phyloP scores from a whole-genome alignment of 2,888 invertebrate species.

The Orthosia cruda region DNA sequence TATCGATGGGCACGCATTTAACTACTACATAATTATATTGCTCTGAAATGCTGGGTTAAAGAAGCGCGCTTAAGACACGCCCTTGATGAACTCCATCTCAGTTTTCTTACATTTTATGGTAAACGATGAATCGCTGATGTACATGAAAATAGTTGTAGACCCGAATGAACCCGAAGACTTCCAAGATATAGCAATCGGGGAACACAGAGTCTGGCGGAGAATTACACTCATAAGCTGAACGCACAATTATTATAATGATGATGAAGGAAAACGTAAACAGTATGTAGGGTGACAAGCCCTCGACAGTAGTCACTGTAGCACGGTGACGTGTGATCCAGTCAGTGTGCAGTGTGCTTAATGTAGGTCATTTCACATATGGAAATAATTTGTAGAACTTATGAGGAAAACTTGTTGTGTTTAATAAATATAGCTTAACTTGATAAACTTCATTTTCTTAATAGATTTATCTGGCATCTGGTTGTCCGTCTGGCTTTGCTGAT shows the following conservation, averaged over 20 bases:
- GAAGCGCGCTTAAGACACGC: too few species aligned
- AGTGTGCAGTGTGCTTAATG: conserved; percentile 60
- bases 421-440: conserved; percentile 28
- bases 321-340: conserved; percentile 26
- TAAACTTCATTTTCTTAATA: conserved; percentile 9
- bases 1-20: neutral
- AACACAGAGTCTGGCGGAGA: neutral
- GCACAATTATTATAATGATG: neutral
- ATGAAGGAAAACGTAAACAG: neutral
- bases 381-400: conserved; percentile 47
- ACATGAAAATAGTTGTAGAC: neutral
- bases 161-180: neutral
- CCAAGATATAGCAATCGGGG: neutral
- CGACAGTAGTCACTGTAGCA: conserved; percentile 9
- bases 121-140: neutral
- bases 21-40: neutral
- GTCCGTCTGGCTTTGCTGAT: neutral
- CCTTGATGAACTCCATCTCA: too few species aligned
- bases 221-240: neutral
- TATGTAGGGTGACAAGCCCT: conserved; percentile 13
- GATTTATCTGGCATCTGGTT: conserved; percentile 11
- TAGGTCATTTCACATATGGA: conserved; percentile 62
- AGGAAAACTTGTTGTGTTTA: conserved; percentile 51
- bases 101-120: neutral
- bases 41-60: too few species aligned